Evolutionary conservation across 2,888 invertebrate genomes (phyloP).

Genomic region (Buathra laborator): DNA sequence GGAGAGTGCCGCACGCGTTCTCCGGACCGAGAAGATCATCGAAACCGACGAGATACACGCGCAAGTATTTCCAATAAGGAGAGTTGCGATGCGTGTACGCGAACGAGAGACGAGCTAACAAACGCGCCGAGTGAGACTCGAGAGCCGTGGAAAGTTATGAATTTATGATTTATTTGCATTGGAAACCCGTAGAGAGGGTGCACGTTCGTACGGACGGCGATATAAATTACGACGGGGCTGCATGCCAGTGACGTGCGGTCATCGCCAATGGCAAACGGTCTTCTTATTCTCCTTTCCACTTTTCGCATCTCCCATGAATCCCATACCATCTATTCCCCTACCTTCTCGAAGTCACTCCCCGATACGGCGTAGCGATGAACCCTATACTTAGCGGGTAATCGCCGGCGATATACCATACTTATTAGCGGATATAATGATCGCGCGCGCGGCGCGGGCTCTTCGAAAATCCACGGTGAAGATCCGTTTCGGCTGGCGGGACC

Average conservation of each 20-base stretch:
- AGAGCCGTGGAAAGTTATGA: slow-evolving; percentile 73
- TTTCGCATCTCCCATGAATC: slow-evolving; percentile 45
- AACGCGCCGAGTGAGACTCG: slow-evolving; percentile 1
- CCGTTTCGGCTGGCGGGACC: slow-evolving; percentile 20
- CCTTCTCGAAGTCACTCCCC: slow-evolving; percentile 20
- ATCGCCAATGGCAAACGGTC: slow-evolving; percentile 79
- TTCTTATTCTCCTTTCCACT: slow-evolving; percentile 60
- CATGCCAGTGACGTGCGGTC: slow-evolving; percentile 81
- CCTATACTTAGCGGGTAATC: slow-evolving; percentile 84
- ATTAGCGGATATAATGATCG: slow-evolving; percentile 82
- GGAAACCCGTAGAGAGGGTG: slow-evolving; percentile 44
- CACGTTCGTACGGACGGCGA: slow-evolving; percentile 69
- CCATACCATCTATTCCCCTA: slow-evolving; percentile 21
- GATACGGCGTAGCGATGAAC: slow-evolving; percentile 66
- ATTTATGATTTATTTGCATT: slow-evolving; percentile 82
- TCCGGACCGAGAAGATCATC: background rate
- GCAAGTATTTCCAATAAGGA: background rate
- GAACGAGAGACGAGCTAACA: background rate
- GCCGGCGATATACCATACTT: slow-evolving; percentile 83
- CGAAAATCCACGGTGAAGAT: slow-evolving; percentile 61
- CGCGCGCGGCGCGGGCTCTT: slow-evolving; percentile 68
- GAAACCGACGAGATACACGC: background rate
- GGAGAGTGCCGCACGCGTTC: background rate
- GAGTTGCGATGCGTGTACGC: background rate
- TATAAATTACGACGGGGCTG: slow-evolving; percentile 81